phyloP scores from a whole-genome alignment of 2,113 vertebrate genomes.

The Pseudonaja textilis region DNA sequence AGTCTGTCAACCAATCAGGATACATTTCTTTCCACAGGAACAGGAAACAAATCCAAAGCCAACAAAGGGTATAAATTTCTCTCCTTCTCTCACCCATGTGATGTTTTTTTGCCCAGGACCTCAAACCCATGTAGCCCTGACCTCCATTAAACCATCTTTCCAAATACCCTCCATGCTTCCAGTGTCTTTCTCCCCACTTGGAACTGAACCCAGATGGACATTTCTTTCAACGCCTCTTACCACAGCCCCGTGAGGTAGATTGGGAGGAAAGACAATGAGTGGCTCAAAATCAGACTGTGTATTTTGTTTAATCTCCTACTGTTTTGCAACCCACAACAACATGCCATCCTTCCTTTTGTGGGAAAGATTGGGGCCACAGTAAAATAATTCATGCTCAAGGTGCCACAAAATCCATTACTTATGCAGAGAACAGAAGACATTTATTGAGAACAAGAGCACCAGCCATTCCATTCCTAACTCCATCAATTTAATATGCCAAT shows the following conservation, averaged over 20 bases:
- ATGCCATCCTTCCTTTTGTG: background rate
- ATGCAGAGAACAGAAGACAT: background rate
- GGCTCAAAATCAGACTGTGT: background rate
- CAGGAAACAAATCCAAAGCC: too few species aligned
- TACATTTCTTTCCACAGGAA: too few species aligned
- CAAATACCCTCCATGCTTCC: too few species aligned
- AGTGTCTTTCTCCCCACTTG: too few species aligned
- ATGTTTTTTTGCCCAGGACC: too few species aligned
- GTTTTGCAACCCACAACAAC: background rate
- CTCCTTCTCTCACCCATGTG: too few species aligned
- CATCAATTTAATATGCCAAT: background rate
- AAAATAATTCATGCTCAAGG: background rate
- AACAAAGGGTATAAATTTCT: too few species aligned
- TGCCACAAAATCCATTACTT: background rate
- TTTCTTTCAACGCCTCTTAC: background rate
- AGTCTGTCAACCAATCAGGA: too few species aligned
- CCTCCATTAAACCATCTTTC: too few species aligned
- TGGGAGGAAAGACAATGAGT: background rate
- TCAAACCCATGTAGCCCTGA: too few species aligned
- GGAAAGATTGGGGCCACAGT: background rate
- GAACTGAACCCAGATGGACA: too few species aligned
- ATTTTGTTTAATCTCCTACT: background rate
- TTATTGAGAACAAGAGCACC: background rate
- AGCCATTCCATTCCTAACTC: background rate
- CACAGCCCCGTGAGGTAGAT: background rate